Evolutionary conservation across 2,113 vertebrate species (phyloP).

Genomic region (Cebidichthys violaceus): DNA sequence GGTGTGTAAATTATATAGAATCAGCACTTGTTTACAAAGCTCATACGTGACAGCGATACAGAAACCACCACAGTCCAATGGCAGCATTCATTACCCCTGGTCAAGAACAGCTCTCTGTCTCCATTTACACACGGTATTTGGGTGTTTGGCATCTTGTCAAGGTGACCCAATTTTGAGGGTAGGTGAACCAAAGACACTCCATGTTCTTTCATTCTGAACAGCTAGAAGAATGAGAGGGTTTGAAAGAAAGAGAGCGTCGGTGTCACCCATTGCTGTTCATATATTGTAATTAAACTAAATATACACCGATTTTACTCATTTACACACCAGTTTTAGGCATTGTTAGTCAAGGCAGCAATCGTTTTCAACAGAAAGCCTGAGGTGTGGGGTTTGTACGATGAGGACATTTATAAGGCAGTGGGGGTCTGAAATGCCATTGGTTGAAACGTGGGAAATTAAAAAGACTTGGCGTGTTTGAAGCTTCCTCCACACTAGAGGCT

Average conservation of each 20-base stretch:
- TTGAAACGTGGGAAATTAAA: neutral
- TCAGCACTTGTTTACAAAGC: neutral
- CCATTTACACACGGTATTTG: constrained; percentile 8
- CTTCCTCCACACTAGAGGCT: neutral
- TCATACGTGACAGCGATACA: constrained; percentile 15
- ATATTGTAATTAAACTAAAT: neutral
- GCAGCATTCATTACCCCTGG: constrained; percentile 15
- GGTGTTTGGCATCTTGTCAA: neutral
- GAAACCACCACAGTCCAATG: neutral
- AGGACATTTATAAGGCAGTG: neutral
- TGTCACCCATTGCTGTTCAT: neutral
- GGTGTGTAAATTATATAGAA: neutral
- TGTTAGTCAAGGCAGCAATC: neutral
- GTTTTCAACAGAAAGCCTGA: neutral
- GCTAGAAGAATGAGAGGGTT: neutral
- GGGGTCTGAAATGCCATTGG: neutral
- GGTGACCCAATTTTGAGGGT: neutral
- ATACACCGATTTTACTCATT: neutral
- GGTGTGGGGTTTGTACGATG: neutral
- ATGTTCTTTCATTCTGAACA: neutral
- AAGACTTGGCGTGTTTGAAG: neutral
- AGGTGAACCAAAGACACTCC: neutral
- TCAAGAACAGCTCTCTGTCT: constrained; percentile 13
- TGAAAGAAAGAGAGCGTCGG: neutral
- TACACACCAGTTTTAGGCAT: neutral